Conservation (phyloP, 2,888 invertebrate species). For the Drosophila yooni region DNA sequence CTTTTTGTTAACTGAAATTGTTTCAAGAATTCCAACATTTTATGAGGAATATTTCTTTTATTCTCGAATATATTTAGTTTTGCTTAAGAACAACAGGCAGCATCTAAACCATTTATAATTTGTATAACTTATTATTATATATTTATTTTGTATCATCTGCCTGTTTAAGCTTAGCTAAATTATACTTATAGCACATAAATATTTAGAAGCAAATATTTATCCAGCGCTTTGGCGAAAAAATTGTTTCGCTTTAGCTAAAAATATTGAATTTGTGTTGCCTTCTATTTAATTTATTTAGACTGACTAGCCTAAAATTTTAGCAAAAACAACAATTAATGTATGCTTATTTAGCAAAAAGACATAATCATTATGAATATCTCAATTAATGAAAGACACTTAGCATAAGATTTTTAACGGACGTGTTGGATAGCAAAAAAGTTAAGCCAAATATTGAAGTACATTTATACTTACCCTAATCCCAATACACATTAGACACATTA, state of each 20-base stretch:
- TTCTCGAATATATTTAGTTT: constrained; percentile 6
- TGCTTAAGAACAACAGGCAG: constrained; percentile 12
- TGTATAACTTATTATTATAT: constrained; percentile 3
- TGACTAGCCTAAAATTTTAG: constrained; percentile 80
- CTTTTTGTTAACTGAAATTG: not conserved
- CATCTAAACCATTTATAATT: constrained; percentile 3
- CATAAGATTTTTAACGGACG: constrained; percentile 52
- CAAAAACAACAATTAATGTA: constrained; percentile 40
- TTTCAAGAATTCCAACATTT: not conserved
- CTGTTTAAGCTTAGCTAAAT: constrained; percentile 31
- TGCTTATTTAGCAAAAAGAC: constrained; percentile 40
- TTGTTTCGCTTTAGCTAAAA: constrained; percentile 51
- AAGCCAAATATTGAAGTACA: constrained; percentile 69
- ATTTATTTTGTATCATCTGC: not conserved
- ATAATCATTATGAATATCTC: constrained; percentile 36
- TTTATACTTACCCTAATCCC: constrained; percentile 17
- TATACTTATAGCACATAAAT: constrained; percentile 31
- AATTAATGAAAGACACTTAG: constrained; percentile 50
- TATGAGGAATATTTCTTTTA: not conserved
- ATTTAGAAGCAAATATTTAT: constrained; percentile 70
- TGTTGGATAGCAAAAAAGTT: constrained; percentile 59
- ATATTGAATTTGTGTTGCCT: constrained; percentile 56
- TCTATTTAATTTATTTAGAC: constrained; percentile 76
- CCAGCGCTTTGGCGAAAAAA: constrained; percentile 54
- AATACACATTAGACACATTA: constrained; percentile 27